phyloP scores from a whole-genome alignment of 2,113 vertebrate genomes.

The Cardinalis cardinalis region DNA sequence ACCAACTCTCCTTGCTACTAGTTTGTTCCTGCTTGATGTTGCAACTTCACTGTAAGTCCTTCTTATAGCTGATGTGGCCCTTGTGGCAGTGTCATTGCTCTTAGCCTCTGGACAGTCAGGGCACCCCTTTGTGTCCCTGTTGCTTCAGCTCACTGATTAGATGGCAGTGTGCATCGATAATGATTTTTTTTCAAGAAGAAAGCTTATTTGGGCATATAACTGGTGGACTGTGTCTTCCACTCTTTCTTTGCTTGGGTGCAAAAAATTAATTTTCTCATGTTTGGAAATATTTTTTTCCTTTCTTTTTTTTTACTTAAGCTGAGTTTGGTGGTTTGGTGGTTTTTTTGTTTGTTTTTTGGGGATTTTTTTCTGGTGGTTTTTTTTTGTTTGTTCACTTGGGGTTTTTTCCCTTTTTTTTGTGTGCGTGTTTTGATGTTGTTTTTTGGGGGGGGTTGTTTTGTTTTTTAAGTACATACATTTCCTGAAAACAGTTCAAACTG shows the following conservation, averaged over 20 bases:
- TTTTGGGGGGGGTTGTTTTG: not conserved
- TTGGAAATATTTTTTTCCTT: not conserved
- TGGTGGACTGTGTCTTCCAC: not conserved
- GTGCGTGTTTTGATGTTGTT: not conserved
- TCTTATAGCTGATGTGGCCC: not conserved
- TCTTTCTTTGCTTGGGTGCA: not conserved
- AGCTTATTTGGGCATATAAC: not conserved
- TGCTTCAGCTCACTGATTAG: not conserved
- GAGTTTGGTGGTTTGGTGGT: not conserved
- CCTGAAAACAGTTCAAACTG: not conserved
- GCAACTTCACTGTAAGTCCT: not conserved
- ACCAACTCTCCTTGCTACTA: not conserved
- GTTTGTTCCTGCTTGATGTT: not conserved
- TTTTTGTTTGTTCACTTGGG: not conserved
- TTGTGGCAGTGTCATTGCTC: not conserved
- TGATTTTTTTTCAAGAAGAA: not conserved
- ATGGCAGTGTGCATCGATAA: not conserved
- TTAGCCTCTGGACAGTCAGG: not conserved
- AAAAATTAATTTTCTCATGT: not conserved
- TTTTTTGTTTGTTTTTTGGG: not conserved
- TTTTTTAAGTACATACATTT: not conserved
- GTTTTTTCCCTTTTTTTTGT: not conserved
- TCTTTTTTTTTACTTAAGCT: not conserved
- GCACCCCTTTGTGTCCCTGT: not conserved
- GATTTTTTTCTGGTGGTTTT: not conserved